Conservation (phyloP, 1,140 invertebrate species). For the Geopemphigus sp. region DNA sequence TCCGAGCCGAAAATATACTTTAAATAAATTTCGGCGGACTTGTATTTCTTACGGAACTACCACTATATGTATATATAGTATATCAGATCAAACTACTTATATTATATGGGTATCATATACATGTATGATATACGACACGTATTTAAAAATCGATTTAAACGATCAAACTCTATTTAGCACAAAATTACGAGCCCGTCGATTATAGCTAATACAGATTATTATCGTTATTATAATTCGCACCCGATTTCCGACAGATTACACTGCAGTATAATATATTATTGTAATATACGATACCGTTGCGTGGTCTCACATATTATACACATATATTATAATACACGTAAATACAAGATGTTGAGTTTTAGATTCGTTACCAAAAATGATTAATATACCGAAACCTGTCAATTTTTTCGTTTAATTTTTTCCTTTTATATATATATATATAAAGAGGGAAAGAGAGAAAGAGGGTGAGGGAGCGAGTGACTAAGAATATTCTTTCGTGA, state of each 20-base stretch:
- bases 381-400: no score
- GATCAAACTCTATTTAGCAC: background rate
- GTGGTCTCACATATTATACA: background rate
- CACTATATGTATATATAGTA: background rate
- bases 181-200: background rate
- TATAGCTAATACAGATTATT: background rate
- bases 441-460: no score
- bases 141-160: background rate
- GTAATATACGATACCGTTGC: background rate
- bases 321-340: no score
- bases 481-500: no score
- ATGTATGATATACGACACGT: no score
- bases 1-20: background rate
- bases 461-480: no score
- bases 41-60: conserved; percentile 3
- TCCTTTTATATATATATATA: no score
- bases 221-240: background rate
- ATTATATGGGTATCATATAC: no score
- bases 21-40: background rate
- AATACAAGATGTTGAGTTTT: no score
- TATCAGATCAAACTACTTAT: background rate
- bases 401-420: no score
- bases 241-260: background rate
- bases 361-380: no score
- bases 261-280: background rate